These are phyloP conservation scores for Eueides isabella DNA, from an alignment of 1,140 invertebrate species.

Conservation along the genomic window DNA sequence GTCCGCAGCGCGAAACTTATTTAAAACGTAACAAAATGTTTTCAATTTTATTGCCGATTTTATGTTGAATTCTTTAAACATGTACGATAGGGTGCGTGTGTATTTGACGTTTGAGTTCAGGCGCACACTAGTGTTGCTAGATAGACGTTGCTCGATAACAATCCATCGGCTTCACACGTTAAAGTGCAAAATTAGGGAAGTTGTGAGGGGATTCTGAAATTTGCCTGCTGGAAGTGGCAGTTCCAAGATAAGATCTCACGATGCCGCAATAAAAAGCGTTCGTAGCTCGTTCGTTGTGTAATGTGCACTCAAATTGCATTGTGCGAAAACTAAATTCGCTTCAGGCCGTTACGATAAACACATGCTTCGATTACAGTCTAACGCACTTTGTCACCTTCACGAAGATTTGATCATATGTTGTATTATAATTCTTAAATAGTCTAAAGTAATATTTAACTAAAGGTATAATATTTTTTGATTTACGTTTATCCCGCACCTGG, in stretches of 20 bases:
- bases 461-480: no score
- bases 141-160: constrained; percentile 44
- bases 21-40: constrained; percentile 82
- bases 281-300: constrained; percentile 81
- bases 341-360: constrained; percentile 80
- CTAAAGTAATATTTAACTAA: background rate
- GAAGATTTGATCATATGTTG: background rate
- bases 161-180: constrained; percentile 49
- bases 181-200: constrained; percentile 55
- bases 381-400: constrained; percentile 46
- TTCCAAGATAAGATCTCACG: constrained; percentile 81
- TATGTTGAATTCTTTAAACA: constrained; percentile 81
- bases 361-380: constrained; percentile 70
- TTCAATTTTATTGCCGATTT: constrained; percentile 82
- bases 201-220: constrained; percentile 69
- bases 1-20: constrained; percentile 71
- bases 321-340: constrained; percentile 81
- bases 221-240: constrained; percentile 81
- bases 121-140: constrained; percentile 42
- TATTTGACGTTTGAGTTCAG: constrained; percentile 55
- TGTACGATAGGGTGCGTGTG: constrained; percentile 64
- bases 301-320: constrained; percentile 82
- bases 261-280: constrained; percentile 81
- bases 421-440: no score
- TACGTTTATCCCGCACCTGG: no score